Base-by-base conservation (phyloP, 2,888 invertebrate genomes). In the Erpobdella octoculata region DNA sequence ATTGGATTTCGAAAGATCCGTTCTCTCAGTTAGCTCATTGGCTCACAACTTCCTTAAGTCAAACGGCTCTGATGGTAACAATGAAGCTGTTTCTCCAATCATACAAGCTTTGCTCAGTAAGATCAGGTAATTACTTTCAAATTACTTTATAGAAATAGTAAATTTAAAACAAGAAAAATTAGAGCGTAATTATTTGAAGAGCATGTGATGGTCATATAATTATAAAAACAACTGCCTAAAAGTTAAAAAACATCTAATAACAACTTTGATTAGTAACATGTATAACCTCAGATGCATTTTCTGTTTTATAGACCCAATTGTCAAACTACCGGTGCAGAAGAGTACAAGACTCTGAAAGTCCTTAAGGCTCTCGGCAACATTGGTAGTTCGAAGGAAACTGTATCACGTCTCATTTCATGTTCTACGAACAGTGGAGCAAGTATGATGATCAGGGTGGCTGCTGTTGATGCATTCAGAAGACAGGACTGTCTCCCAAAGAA, bases 361-460 rank as follows among this genome's bases (percentile, higher is more conserved):
- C 70, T 76, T 28, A 93, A 94, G 85, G 90, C 92, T 0, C 82
- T 94, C 4, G 92, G 92, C 21, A 96, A 94, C 81, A 89, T 91
- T 76, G 95, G 94, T 0, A 85, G 89, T 0, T 86, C 89, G 36
- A 76, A 77, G 18, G 68, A 73, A n/a, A 21, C 33, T 0, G 77
- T 78, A 15, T 64, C 77, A 4, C 77, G 77, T 2, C 74, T 83
- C 41, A 75, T 76, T 41, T 76, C 76, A 31, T 82, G 82, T 74
- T 73, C 77, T 73, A 75, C 73, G 48, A 76, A 90, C 78, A 81
- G 84, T 0, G 85, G 86, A n/a, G 82, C 88, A 5, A 87, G 89
- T 0, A 86, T 88, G 69, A 90, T 90, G 53, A 84, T 92, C 38
- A 86, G 91, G 78, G 81, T 94, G 70, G 88, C 91, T 12, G 90